phyloP scores from a whole-genome alignment of 2,113 vertebrate species.

The Oryzias woworae region DNA sequence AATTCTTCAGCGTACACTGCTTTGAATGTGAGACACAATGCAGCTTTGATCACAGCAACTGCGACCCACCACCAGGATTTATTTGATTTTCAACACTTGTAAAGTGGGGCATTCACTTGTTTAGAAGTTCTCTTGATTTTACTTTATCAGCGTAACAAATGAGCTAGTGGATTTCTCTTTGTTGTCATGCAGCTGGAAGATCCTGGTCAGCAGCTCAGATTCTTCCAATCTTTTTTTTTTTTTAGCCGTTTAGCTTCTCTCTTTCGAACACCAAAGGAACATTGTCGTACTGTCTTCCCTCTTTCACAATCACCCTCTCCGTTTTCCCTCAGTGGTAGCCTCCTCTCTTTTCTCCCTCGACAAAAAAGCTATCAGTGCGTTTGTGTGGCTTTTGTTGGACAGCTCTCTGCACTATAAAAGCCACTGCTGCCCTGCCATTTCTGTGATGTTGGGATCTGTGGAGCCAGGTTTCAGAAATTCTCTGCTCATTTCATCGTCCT shows the following conservation, averaged over 20 bases:
- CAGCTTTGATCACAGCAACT: constrained; percentile 42
- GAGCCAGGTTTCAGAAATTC: constrained; percentile 46
- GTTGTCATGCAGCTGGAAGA: constrained; percentile 47
- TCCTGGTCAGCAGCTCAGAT: constrained; percentile 51
- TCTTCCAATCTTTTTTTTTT: constrained; percentile 28
- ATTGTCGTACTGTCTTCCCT: constrained; percentile 23
- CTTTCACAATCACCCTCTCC: constrained; percentile 37
- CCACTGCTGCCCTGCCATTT: constrained; percentile 63
- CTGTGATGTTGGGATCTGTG: constrained; percentile 50
- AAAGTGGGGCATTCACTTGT: constrained; percentile 32
- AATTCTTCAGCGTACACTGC: constrained; percentile 6
- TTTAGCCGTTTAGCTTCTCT: constrained; percentile 25
- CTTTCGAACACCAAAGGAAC: constrained; percentile 23
- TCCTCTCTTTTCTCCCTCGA: constrained; percentile 41
- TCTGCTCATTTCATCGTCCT: constrained; percentile 28
- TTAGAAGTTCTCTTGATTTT: constrained; percentile 12
- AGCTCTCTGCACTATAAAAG: constrained; percentile 52
- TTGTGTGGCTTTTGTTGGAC: constrained; percentile 53
- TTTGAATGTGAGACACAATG: constrained; percentile 4
- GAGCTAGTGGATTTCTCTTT: constrained; percentile 37
- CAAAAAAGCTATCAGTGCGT: constrained; percentile 49
- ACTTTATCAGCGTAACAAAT: constrained; percentile 7
- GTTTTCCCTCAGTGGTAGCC: constrained; percentile 19
- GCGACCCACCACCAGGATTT: constrained; percentile 35
- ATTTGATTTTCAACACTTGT: constrained; percentile 32